phyloP scores from a whole-genome alignment of 2,888 invertebrate species.

The Chloroclystis v-ata region DNA sequence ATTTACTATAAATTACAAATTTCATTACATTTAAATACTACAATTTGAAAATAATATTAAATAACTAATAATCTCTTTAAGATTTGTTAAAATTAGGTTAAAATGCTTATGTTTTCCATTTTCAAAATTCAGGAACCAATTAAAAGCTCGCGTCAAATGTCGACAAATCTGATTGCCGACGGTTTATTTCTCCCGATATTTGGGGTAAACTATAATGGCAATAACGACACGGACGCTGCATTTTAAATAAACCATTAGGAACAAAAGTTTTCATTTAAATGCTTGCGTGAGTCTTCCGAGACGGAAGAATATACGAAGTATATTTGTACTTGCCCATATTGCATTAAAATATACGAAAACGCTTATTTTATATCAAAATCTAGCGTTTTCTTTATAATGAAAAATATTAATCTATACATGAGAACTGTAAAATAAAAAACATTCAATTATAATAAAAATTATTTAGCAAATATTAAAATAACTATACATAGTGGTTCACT shows the following conservation, averaged over 20 bases:
- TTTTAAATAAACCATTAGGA: slow-evolving; percentile 8
- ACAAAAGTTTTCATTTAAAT: slow-evolving; percentile 7
- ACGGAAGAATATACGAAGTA: slow-evolving; percentile 8
- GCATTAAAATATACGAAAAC: slow-evolving; percentile 15
- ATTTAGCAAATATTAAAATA: slow-evolving; percentile 10
- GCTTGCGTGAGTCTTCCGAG: slow-evolving; percentile 1
- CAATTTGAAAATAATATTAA: slow-evolving; percentile 48
- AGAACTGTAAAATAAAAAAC: slow-evolving; percentile 5
- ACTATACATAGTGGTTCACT: slow-evolving; percentile 12
- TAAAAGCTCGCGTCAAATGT: slow-evolving; percentile 21
- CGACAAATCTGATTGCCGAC: slow-evolving; percentile 2
- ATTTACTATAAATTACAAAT: slow-evolving; percentile 73
- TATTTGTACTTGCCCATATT: slow-evolving; percentile 4
- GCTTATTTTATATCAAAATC: slow-evolving; percentile 21
- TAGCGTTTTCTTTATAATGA: slow-evolving; percentile 11
- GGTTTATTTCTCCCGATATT: slow-evolving; percentile 4
- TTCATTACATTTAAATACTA: slow-evolving; percentile 66
- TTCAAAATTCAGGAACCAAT: slow-evolving; percentile 29
- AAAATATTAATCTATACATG: slow-evolving; percentile 1
- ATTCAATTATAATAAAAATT: slow-evolving; percentile 6
- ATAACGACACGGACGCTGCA: slow-evolving; percentile 1
- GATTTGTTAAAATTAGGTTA: slow-evolving; percentile 35
- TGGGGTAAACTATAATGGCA: slow-evolving; percentile 10
- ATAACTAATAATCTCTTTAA: slow-evolving; percentile 62
- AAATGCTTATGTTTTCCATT: slow-evolving; percentile 22